Conservation (phyloP, 2,797 vertebrate species). For the Oreochromis grahami region DNA sequence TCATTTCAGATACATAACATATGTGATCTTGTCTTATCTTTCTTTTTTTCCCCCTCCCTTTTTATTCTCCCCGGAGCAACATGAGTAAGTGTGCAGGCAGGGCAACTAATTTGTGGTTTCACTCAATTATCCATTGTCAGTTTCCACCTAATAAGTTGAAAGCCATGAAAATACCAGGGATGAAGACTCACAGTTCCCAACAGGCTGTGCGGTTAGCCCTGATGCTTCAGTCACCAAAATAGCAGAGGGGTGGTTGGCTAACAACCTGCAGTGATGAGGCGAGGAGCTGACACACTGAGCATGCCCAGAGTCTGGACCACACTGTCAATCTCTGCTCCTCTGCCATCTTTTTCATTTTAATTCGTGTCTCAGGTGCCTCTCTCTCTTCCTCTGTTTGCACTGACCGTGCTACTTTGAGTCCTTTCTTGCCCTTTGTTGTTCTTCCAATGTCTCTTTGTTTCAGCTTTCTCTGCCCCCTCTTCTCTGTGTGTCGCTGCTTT, state of each 20-base stretch:
- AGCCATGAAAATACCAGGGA: constrained; percentile 29
- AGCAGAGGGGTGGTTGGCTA: constrained; percentile 37
- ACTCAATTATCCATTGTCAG: constrained; percentile 51
- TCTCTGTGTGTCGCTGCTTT: background rate
- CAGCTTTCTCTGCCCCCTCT: background rate
- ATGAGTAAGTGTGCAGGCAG: constrained; percentile 22
- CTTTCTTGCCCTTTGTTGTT: background rate
- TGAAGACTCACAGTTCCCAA: constrained; percentile 47
- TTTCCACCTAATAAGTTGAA: constrained; percentile 37
- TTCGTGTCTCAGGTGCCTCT: background rate
- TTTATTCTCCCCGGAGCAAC: constrained; percentile 11
- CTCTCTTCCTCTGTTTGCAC: background rate
- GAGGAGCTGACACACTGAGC: constrained; percentile 10
- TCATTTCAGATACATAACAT: background rate
- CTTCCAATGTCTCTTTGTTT: background rate
- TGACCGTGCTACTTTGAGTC: background rate
- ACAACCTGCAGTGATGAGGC: constrained; percentile 36
- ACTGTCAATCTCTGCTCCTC: constrained; percentile 3
- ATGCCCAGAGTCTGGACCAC: constrained; percentile 24
- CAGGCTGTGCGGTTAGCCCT: constrained; percentile 44
- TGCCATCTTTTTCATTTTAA: background rate
- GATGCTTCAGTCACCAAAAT: constrained; percentile 31
- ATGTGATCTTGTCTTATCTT: background rate
- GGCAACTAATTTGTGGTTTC: constrained; percentile 58
- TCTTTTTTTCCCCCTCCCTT: background rate